A percentile compares a stretch with the other conserved stretches of the same genome.
Conservation (phyloP, 1,140 invertebrate species). For the Drosophila dunni region DNA sequence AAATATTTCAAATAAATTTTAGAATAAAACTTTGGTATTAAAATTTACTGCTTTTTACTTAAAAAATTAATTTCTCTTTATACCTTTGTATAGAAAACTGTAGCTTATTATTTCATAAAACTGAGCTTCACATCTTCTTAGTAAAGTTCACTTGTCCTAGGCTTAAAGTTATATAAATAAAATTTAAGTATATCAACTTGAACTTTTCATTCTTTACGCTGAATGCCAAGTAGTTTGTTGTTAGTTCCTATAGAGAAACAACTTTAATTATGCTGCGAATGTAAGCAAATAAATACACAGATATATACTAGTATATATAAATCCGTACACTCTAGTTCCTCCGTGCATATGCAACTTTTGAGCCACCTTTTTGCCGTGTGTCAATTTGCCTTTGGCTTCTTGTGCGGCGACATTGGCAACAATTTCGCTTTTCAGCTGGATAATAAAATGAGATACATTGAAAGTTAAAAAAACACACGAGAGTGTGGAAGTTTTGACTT, state of each 20-base stretch:
- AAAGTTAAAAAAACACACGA: not conserved
- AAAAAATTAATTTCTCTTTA: too few species aligned
- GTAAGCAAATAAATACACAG: not conserved
- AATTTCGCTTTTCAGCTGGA: slow-evolving; percentile 27
- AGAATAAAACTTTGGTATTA: too few species aligned
- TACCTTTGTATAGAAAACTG: too few species aligned
- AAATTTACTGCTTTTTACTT: too few species aligned
- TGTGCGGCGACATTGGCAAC: slow-evolving; percentile 16
- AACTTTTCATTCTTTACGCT: not conserved
- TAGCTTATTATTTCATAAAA: too few species aligned
- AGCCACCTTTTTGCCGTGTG: slow-evolving; percentile 12
- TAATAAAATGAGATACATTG: slow-evolving; percentile 9
- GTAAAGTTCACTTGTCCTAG: too few species aligned
- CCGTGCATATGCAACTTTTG: slow-evolving; percentile 9
- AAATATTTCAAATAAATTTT: too few species aligned
- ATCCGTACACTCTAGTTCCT: not conserved
- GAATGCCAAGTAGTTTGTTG: not conserved
- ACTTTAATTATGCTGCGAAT: slow-evolving; percentile 18
- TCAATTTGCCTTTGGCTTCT: slow-evolving; percentile 26
- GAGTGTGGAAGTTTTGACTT: slow-evolving; percentile 46
- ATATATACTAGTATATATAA: slow-evolving; percentile 1
- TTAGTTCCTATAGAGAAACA: not conserved
- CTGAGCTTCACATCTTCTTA: too few species aligned
- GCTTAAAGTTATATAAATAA: too few species aligned
- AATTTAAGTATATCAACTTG: not conserved